A percentile compares a stretch with the other conserved stretches of the same genome.
phyloP scores from a whole-genome alignment of 2,888 invertebrate genomes.

The Andrena chrysosceles region DNA sequence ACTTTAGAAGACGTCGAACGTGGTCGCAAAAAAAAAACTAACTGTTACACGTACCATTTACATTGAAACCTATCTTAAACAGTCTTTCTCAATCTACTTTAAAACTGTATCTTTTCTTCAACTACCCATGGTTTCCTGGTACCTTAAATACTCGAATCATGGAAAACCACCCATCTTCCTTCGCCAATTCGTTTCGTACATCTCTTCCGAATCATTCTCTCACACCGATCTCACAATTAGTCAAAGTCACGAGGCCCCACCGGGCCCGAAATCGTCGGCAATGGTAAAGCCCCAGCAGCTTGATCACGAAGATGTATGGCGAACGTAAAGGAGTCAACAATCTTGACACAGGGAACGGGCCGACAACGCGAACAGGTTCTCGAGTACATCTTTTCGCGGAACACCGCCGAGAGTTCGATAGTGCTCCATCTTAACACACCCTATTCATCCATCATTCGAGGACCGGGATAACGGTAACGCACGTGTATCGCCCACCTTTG shows the following conservation, averaged over 20 bases:
- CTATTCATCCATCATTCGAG: conserved; percentile 69
- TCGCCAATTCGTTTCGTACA: no score
- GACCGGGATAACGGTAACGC: conserved; percentile 69
- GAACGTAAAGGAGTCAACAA: background rate
- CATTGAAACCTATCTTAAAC: no score
- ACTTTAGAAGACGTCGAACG: conserved; percentile 24
- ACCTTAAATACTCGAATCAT: no score
- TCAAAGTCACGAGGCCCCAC: no score
- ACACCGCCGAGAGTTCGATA: conserved; percentile 46
- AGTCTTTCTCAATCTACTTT: no score
- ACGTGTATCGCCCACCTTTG: conserved; percentile 68
- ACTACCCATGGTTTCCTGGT: no score
- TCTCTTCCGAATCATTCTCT: no score
- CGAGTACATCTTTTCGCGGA: conserved; percentile 40
- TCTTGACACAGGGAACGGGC: background rate
- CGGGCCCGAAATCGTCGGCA: no score
- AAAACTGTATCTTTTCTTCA: no score
- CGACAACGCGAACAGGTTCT: conserved; percentile 26
- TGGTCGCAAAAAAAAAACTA: background rate
- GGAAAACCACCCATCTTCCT: no score
- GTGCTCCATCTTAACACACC: conserved; percentile 57
- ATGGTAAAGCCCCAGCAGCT: no score
- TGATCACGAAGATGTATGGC: background rate
- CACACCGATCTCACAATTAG: no score
- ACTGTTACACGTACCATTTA: background rate